phyloP scores from a whole-genome alignment of 2,888 invertebrate genomes.

The Gari tellinella region DNA sequence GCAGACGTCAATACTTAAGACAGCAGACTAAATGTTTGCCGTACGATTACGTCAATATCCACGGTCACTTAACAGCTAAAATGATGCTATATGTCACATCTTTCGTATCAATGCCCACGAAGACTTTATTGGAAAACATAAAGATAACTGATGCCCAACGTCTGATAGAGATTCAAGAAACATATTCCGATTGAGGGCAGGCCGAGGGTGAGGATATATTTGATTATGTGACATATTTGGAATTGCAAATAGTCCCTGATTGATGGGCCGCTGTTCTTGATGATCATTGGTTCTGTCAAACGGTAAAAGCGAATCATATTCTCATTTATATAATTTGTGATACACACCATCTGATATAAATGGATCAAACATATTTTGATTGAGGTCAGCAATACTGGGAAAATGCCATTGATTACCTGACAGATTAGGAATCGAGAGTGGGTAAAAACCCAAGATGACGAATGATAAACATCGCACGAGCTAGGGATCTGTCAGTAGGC shows the following conservation, averaged over 20 bases:
- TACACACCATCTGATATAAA: conserved; percentile 43
- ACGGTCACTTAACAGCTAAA: conserved; percentile 6
- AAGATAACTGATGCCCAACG: conserved; percentile 49
- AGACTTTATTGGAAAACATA: conserved; percentile 51
- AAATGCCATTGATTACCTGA: conserved; percentile 20
- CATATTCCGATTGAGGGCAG: conserved; percentile 59
- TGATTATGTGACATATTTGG: conserved; percentile 55
- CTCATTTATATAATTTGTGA: conserved; percentile 50
- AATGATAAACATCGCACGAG: conserved; percentile 10
- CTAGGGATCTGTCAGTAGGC: conserved; percentile 6
- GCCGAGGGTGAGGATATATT: conserved; percentile 44
- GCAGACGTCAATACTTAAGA: no score
- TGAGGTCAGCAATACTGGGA: conserved; percentile 30
- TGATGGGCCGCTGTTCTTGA: conserved; percentile 32
- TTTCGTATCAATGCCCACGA: conserved; percentile 35
- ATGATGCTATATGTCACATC: conserved; percentile 29
- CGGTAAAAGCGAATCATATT: conserved; percentile 38
- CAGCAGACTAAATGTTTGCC: no score
- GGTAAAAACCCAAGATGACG: conserved; percentile 12
- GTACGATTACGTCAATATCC: no score
- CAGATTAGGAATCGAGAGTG: conserved; percentile 8
- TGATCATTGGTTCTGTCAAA: conserved; percentile 44
- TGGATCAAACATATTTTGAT: conserved; percentile 45
- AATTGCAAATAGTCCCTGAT: conserved; percentile 53
- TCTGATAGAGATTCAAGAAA: conserved; percentile 54